Evolutionary conservation across 2,797 vertebrate species (phyloP), one percentile per base, ranked within the genome.

Genomic region (Somateria mollissima): DNA sequence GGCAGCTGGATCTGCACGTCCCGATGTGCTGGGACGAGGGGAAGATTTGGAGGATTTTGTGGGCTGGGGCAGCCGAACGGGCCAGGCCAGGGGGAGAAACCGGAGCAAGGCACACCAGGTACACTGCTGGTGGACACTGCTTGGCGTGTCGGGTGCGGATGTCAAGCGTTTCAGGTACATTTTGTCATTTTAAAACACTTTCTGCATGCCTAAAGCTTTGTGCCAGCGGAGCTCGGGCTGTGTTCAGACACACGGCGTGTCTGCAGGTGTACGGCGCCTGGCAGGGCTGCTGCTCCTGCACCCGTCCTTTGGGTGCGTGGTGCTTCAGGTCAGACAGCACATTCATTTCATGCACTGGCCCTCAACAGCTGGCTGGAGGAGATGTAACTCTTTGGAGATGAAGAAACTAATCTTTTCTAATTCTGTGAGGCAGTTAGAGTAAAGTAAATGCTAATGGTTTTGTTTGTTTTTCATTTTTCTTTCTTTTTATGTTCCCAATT

Each of bases 361-460:
- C 81, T 81, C 64, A 86, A 61, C 64, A 61, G 57, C 74, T 84
- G 39, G 37, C 57, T 92, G 70, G 80, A 90, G 67, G 73, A 96
- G 49, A 80, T 7, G 2, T 51, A 73, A 61, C 60, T 84, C 56
- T 57, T 84, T 82, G 76, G 60, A 90, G 84, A 89, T 53, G 49
- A 91, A 85, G 10, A 47, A 73, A 80, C n/a, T 36, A 57, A 8
- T 41, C 39, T 80, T 75, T 28, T 22, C 80, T 69, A 7, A 51
- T 76, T 89, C 57, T 90, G 24, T 32, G 61, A 85, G 72, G 57
- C 57, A 87, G 83, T 82, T 92, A 20, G 73, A 84, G 43, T 75
- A 47, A 92, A 66, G 41, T 60, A 81, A 91, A 79, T 80, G 75
- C 21, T 77, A 74, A 77, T 87, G 45, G 49, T 49, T 49, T 49